Evolutionary conservation across 2,888 invertebrate genomes (phyloP).

Genomic region (Melipona beecheii): DNA sequence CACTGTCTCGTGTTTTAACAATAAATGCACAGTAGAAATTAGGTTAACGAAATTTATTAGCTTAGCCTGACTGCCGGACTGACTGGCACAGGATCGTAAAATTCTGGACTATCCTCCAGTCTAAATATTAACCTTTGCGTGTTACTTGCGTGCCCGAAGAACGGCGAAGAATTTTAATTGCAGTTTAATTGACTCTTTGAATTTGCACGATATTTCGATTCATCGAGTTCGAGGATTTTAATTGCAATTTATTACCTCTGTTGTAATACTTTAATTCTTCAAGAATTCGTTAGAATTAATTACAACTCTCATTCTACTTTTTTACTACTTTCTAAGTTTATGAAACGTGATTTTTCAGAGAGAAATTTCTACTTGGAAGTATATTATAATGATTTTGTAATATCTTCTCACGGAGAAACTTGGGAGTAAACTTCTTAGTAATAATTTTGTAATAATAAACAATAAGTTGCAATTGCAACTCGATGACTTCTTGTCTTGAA

Average conservation of each 20-base stretch:
- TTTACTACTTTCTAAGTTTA: no score
- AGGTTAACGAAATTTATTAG: constrained; percentile 9
- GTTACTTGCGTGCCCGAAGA: not conserved
- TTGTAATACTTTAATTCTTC: not conserved
- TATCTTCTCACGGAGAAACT: no score
- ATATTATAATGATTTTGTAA: no score
- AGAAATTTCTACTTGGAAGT: no score
- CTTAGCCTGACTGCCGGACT: not conserved
- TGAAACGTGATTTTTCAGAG: no score
- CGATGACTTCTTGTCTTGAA: no score
- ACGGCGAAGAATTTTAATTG: not conserved
- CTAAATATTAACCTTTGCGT: not conserved
- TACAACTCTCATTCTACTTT: not conserved
- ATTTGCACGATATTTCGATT: not conserved
- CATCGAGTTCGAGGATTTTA: no score
- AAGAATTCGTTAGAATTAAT: not conserved
- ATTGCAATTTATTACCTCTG: no score
- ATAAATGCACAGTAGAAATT: not conserved
- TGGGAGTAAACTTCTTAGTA: not conserved
- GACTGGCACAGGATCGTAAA: not conserved
- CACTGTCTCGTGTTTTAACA: not conserved
- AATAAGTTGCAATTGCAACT: no score
- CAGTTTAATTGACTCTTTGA: not conserved
- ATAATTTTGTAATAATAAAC: not conserved
- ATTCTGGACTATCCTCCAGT: not conserved